A percentile compares a stretch with the other conserved stretches of the same genome.
These are phyloP conservation scores for Pygmarrhopalites habei DNA, from an alignment of 1,140 invertebrate genomes.

Conservation along the genomic window DNA sequence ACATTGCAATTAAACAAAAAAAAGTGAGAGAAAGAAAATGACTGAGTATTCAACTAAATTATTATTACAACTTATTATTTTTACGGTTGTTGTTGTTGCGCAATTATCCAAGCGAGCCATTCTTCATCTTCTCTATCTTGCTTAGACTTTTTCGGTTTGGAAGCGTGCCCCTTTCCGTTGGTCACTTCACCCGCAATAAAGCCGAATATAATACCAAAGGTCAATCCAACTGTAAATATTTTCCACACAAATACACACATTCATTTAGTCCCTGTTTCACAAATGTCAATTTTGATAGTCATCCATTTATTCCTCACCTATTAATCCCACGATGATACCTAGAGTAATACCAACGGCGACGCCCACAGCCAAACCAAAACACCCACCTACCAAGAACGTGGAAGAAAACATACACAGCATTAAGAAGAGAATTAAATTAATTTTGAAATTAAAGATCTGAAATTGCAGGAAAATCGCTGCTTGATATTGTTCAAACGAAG, in stretches of 20 bases:
- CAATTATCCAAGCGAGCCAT: conserved; percentile 40
- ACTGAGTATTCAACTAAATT: too few species aligned
- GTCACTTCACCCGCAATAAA: conserved; percentile 39
- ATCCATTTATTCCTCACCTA: too few species aligned
- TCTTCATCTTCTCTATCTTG: conserved; percentile 40
- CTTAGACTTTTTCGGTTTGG: conserved; percentile 39
- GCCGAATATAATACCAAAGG: conserved; percentile 38
- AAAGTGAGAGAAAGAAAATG: too few species aligned
- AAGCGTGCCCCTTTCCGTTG: conserved; percentile 34
- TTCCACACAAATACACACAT: too few species aligned
- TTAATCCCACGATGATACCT: conserved; percentile 35
- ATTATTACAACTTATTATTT: too few species aligned
- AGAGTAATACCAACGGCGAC: conserved; percentile 38
- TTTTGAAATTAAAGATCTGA: neutral
- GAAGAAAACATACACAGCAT: neutral
- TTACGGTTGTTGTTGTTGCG: conserved; percentile 26
- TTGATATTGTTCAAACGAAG: too few species aligned
- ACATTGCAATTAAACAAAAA: too few species aligned
- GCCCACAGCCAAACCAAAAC: conserved; percentile 36
- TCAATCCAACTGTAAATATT: conserved; percentile 37
- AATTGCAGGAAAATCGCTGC: too few species aligned
- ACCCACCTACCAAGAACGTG: conserved; percentile 38
- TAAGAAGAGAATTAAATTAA: conserved; percentile 1
- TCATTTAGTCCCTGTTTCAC: neutral
- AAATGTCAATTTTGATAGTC: neutral